Evolutionary conservation across 1,140 invertebrate genomes (phyloP).

Genomic region (Drosophila jambulina): DNA sequence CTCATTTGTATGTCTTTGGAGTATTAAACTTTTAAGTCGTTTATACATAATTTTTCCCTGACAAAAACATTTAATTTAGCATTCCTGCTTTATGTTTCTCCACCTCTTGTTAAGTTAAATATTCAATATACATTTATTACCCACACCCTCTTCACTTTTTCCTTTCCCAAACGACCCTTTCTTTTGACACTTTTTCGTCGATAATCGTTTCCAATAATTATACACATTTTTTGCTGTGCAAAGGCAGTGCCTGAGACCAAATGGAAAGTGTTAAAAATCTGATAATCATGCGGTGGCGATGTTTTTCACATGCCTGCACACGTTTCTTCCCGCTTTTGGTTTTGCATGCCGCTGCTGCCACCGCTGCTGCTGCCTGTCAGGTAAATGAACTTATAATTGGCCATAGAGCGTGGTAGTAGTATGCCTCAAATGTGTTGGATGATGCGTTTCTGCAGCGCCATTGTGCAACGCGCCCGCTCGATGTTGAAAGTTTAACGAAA

Average conservation of each 20-base stretch:
- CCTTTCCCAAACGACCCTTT: not conserved
- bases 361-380: conserved; percentile 48
- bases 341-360: conserved; percentile 38
- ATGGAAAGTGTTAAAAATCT: conserved; percentile 82
- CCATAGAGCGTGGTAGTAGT: conserved; percentile 58
- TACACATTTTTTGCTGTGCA: conserved; percentile 23
- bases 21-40: not conserved
- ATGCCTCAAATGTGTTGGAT: conserved; percentile 32
- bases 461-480: conserved; percentile 27
- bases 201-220: conserved; percentile 19
- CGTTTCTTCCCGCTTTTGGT: conserved; percentile 64
- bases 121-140: not conserved
- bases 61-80: not conserved
- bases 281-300: conserved; percentile 80
- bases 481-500: conserved; percentile 26
- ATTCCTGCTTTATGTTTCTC: not conserved
- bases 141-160: not conserved
- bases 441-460: conserved; percentile 53
- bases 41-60: not conserved
- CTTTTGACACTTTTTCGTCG: conserved; percentile 14
- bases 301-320: conserved; percentile 75
- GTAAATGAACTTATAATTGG: conserved; percentile 83
- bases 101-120: not conserved
- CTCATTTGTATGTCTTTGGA: not conserved
- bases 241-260: conserved; percentile 29